Evolutionary conservation across 1,140 invertebrate genomes (phyloP).

Genomic region (Drosophila navojoa): DNA sequence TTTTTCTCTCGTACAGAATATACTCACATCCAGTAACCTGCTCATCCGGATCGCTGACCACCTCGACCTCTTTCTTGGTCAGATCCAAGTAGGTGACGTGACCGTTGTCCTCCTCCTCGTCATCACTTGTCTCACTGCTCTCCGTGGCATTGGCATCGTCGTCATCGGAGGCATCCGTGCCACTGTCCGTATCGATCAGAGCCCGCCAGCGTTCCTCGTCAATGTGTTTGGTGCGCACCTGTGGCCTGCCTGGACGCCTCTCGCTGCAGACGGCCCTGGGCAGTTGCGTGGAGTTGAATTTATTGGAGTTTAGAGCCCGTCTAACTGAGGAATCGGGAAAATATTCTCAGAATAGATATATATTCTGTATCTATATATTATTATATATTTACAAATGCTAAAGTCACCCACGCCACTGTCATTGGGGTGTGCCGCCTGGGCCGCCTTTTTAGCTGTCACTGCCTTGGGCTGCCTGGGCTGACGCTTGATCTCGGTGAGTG

Average conservation of each 20-base stretch:
- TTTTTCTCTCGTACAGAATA: background rate
- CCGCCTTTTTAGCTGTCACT: constrained; percentile 21
- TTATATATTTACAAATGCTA: constrained; percentile 60
- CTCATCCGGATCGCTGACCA: constrained; percentile 49
- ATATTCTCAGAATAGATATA: background rate
- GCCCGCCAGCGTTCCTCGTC: constrained; percentile 68
- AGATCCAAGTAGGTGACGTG: constrained; percentile 70
- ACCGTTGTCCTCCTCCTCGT: background rate
- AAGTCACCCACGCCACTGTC: constrained; percentile 71
- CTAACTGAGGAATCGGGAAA: constrained; percentile 42
- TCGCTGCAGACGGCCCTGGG: constrained; percentile 32
- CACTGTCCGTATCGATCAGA: constrained; percentile 60
- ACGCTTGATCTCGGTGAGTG: constrained; percentile 18
- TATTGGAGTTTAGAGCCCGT: constrained; percentile 53
- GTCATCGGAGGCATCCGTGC: constrained; percentile 55
- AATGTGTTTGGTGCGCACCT: constrained; percentile 39
- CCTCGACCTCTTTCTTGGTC: constrained; percentile 62
- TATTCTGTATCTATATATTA: background rate
- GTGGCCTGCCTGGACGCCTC: background rate
- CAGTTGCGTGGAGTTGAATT: constrained; percentile 70
- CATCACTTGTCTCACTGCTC: constrained; percentile 1
- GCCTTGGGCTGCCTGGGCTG: constrained; percentile 34
- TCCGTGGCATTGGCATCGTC: constrained; percentile 11
- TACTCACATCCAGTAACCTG: constrained; percentile 1
- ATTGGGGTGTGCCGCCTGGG: constrained; percentile 10